Conservation (phyloP, 1,140 invertebrate genomes). For the Plutomurus gul region DNA sequence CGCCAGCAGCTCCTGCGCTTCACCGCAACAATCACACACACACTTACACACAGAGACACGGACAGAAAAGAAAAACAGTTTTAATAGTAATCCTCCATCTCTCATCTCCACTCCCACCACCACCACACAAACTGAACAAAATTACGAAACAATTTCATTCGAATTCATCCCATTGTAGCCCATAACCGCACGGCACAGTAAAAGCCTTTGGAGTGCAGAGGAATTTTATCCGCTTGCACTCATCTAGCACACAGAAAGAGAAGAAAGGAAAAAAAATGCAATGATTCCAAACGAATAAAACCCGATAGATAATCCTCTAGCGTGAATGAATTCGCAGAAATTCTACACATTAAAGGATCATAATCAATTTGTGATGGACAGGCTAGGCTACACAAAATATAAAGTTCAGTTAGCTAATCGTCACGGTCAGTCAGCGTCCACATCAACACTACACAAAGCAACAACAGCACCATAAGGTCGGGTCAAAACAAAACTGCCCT, state of each 20-base stretch:
- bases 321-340: background rate
- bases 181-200: background rate
- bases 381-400: background rate
- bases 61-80: conserved; percentile 12
- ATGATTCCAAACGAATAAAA: no score
- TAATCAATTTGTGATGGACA: background rate
- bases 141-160: background rate
- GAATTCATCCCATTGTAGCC: background rate
- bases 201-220: no score
- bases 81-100: background rate
- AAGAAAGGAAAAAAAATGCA: no score
- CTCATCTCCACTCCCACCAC: no score
- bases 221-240: no score
- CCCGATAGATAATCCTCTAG: no score
- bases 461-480: no score
- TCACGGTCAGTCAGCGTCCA: background rate
- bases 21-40: background rate
- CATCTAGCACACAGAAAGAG: no score
- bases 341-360: background rate
- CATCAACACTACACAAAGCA: background rate
- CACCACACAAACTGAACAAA: background rate
- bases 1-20: background rate
- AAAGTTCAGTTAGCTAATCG: background rate
- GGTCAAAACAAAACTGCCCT: background rate
- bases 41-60: no score